phyloP scores from a whole-genome alignment of 2,888 invertebrate species.

The Octodonta nipae region DNA sequence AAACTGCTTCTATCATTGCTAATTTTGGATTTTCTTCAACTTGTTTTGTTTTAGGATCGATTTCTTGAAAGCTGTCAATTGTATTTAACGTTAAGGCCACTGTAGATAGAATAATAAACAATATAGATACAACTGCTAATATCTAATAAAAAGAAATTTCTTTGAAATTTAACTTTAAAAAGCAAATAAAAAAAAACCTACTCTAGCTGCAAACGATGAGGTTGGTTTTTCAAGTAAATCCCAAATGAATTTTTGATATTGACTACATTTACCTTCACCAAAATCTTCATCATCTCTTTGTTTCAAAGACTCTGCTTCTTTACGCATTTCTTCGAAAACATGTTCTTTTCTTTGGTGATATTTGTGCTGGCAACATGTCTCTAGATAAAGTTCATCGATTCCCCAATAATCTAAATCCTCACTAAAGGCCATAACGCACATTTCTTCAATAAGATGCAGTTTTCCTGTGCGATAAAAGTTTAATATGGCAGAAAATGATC shows the following conservation, averaged over 20 bases:
- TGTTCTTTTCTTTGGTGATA: constrained; percentile 97
- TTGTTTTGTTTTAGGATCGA: constrained; percentile 70
- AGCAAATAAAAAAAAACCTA: no score
- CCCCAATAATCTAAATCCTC: constrained; percentile 99
- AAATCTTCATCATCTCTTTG: constrained; percentile 93
- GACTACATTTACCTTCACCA: constrained; percentile 85
- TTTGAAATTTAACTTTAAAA: no score
- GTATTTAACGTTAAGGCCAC: constrained; percentile 98
- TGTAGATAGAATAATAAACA: constrained; percentile 99
- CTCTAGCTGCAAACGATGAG: constrained; percentile 93
- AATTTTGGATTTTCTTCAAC: constrained; percentile 87
- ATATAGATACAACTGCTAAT: constrained; percentile 98
- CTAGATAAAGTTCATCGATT: constrained; percentile 90
- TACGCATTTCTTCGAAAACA: constrained; percentile 96
- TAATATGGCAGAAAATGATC: constrained; percentile 90
- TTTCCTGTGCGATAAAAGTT: constrained; percentile 98
- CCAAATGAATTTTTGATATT: constrained; percentile 95
- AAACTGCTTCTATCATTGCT: constrained; percentile 95
- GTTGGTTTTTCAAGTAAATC: constrained; percentile 95
- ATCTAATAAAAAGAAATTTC: no score
- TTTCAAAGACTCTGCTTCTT: constrained; percentile 81
- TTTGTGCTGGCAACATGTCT: constrained; percentile 97
- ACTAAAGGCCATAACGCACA: constrained; percentile 96
- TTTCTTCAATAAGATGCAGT: constrained; percentile 94
- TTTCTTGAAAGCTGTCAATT: constrained; percentile 89